A percentile compares a stretch with the other conserved stretches of the same genome.
Conservation (phyloP, 1,140 invertebrate genomes). For the Tachypleus tridentatus region DNA sequence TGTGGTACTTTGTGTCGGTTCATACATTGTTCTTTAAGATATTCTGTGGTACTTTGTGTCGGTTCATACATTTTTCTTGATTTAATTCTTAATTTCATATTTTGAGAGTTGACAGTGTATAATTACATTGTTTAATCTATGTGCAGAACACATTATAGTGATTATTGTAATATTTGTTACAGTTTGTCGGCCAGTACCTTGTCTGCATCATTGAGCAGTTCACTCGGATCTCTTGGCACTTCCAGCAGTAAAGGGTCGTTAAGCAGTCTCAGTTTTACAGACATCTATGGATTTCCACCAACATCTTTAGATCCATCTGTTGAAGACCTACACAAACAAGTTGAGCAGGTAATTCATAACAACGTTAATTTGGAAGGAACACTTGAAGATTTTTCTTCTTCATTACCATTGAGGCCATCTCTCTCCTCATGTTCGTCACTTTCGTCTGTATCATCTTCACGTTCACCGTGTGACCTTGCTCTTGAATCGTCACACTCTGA, state of each 20-base stretch:
- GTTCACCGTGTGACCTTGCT: no score
- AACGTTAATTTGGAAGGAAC: not conserved
- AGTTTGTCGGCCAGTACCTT: constrained; percentile 83
- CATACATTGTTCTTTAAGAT: no score
- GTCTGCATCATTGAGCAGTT: constrained; percentile 85
- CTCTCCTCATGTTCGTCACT: constrained; percentile 76
- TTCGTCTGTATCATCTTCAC: constrained; percentile 37
- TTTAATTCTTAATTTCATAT: no score
- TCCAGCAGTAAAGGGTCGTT: constrained; percentile 24
- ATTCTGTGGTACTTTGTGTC: no score
- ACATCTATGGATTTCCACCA: constrained; percentile 84
- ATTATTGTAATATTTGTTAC: no score
- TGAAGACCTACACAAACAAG: constrained; percentile 30
- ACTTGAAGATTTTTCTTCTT: constrained; percentile 25
- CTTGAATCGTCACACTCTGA: no score
- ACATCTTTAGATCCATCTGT: constrained; percentile 36
- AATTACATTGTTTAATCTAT: no score
- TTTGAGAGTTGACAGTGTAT: no score
- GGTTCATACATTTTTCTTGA: no score
- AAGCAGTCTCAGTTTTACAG: constrained; percentile 73
- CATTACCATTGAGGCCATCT: constrained; percentile 66
- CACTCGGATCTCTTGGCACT: constrained; percentile 78
- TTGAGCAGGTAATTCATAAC: constrained; percentile 35
- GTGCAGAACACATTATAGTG: no score
- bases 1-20: no score